phyloP scores from a whole-genome alignment of 2,113 vertebrate species.

The Clarias macrocephalus region DNA sequence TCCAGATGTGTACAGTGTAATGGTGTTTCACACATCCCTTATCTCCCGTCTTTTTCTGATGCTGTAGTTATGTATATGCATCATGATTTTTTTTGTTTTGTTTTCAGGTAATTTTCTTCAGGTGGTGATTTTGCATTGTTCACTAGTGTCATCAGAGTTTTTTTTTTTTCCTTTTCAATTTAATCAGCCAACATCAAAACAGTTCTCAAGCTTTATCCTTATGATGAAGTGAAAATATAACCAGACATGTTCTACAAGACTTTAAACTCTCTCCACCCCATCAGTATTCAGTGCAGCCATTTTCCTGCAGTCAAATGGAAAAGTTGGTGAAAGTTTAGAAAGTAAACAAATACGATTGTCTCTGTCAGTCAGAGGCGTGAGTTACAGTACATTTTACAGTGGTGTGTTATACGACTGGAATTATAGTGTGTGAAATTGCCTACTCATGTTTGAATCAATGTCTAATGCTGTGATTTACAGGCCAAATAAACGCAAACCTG shows the following conservation, averaged over 20 bases:
- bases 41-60: background rate
- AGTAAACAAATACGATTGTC: background rate
- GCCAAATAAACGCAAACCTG: background rate
- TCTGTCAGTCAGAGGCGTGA: background rate
- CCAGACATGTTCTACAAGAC: background rate
- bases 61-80: too few relatives aligned
- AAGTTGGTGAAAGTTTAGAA: background rate
- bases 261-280: background rate
- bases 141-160: background rate
- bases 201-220: background rate
- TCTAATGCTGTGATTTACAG: background rate
- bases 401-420: background rate
- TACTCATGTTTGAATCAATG: slow-evolving; percentile 2
- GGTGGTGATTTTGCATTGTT: slow-evolving; percentile 40
- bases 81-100: background rate
- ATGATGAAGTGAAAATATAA: background rate
- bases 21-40: background rate
- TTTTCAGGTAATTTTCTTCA: slow-evolving; percentile 32
- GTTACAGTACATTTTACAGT: too few relatives aligned
- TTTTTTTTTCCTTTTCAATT: background rate
- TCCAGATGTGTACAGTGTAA: background rate
- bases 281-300: background rate
- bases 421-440: background rate
- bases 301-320: background rate
- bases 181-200: background rate